Evolutionary conservation across 2,797 vertebrate genomes (phyloP), one percentile per base, ranked within the genome.

Genomic region (Gadopsis marmoratus): DNA sequence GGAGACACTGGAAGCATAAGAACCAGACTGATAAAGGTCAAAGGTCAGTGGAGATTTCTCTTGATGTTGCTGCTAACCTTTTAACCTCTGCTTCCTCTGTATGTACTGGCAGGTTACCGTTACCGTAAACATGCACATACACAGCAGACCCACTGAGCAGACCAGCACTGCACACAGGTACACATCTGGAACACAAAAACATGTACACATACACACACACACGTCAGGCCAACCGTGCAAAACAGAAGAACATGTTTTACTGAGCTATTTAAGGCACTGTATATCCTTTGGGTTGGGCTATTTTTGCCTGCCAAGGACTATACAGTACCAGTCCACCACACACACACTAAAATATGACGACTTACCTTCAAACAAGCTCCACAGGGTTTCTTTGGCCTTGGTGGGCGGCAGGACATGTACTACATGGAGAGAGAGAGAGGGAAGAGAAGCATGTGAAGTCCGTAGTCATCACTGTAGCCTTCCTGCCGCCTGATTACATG

Each of bases 151-250:
- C 71, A 97, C 83, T 0, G 96, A 97, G 78, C 97, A 99, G 90
- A 99, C 96, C 10, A 98, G 93, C 79, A 97, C 96, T 0, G 97
- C 97, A 1, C 97, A 98, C 86, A 98, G 45, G 8, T 98, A 98
- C 61, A 98, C 94, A 70, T 99, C 98, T 99, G 95, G 76, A 96
- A 96, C 70, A 87, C 66, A 83, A 17, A 69, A 71, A 54, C 14
- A 75, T 39, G 11, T 6, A 56, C 70, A 56, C 70, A 33, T 12
- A 75, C 35, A 11, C 7, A 55, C 70, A 76, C 35, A 77, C 45
- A 84, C 33, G 61, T 54, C 17, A 59, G 23, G 56, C 3, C 17
- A 56, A 17, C 39, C 64, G 31, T 1, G 63, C 26, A 76, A 60
- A 50, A 64, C 62, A 50, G 4, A n/a, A 67, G 67, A n/a, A 23